These are phyloP conservation scores for Morinoia aosen DNA, from an alignment of 2,888 invertebrate genomes.

Conservation along the genomic window DNA sequence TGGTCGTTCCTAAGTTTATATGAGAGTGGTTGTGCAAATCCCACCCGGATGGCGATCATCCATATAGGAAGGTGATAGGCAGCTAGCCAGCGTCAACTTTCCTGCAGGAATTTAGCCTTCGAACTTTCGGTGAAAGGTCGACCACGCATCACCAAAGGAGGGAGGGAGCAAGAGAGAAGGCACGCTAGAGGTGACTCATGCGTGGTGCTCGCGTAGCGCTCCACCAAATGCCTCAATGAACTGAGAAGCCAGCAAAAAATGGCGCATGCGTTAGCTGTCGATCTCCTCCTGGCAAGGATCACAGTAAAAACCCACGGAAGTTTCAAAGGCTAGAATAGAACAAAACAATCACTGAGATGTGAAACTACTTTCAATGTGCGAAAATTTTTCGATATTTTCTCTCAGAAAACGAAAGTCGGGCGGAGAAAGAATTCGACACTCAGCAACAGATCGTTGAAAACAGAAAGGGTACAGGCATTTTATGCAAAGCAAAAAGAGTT, in stretches of 20 bases:
- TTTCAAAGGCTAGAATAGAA: background rate
- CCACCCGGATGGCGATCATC: background rate
- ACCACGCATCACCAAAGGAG: background rate
- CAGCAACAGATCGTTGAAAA: too few relatives aligned
- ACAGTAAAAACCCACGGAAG: background rate
- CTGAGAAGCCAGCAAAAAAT: background rate
- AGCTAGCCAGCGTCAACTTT: background rate
- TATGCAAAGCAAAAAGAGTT: too few relatives aligned
- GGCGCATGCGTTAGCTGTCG: background rate
- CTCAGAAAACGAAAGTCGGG: too few relatives aligned
- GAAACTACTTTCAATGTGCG: background rate
- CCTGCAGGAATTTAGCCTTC: background rate
- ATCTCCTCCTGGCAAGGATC: background rate
- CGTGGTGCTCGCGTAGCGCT: background rate
- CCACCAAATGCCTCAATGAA: constrained; percentile 12
- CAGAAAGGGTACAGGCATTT: too few relatives aligned
- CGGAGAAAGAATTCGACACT: too few relatives aligned
- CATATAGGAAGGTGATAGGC: background rate
- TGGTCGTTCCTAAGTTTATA: background rate
- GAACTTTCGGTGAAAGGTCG: constrained; percentile 12
- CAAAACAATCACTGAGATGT: background rate
- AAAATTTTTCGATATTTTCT: too few relatives aligned
- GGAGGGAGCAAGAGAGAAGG: background rate
- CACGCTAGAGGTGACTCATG: background rate
- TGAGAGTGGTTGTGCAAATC: background rate